Evolutionary conservation across 2,888 invertebrate genomes (phyloP), one percentile per base, ranked within the genome.

Genomic region (Elegia similella): DNA sequence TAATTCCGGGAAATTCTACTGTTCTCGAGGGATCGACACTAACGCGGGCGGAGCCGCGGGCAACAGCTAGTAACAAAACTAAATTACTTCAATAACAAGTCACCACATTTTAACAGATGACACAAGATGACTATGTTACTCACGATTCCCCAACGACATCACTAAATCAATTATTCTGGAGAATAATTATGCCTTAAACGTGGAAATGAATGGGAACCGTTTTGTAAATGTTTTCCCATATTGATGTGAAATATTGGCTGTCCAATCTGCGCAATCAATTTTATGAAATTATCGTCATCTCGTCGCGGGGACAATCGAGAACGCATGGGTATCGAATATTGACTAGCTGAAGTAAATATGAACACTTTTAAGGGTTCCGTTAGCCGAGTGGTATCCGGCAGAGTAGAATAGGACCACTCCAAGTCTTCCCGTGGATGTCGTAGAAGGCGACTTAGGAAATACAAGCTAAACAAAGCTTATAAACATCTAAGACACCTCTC

Each of bases 221-320:
- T 13, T 32, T 8, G 15, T 48, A 48, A 48, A 48, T 48, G 32
- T 32, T 48, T 48, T 32, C 48, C 48, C 48, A 32, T 48, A 13
- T 48, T 30, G 47, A 30, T 15, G 10, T 46, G 17, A 32, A 48
- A 15, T 32, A 32, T 46, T 30, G n/a, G 13, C 47, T 47, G 47
- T 47, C 29, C 6, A 29, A 48, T 29, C 2, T 48, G 48, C 15
- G 32, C 30, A 48, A 48, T 48, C 10, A 6, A 48, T 48, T 48
- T 32, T 10, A 12, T 10, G 38, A 23, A 23, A 23, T 38, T n/a
- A 12, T 38, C 38, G 0, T 38, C 38, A 38, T 12, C n/a, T n/a
- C n/a, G 6, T 38, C 12, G 38, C 38, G n/a, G 10, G 34, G 2
- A 34, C 2, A 34, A 12, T 34, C 8, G 10, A 12, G 3, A 34